Base-by-base conservation (phyloP, 2,888 invertebrate genomes). In the Amphipyra tragopoginis region DNA sequence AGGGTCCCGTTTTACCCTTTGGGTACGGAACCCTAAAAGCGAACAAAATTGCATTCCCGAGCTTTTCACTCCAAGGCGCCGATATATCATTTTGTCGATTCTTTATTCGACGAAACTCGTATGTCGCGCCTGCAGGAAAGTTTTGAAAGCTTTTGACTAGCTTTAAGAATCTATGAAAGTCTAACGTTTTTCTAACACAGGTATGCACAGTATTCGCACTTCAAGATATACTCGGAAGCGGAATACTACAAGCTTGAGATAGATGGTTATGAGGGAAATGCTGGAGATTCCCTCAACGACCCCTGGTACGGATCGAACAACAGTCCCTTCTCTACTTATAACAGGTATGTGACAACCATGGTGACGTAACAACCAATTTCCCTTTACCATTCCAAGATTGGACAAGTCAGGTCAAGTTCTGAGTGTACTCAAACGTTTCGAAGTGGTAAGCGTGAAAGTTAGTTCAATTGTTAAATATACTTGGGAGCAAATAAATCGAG, bases 271-370 rank as follows among this genome's bases (percentile, higher is more conserved):
- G 98, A 98, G 89, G 98, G 98, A 29, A 98, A 97, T 82, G 98
- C 98, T 0, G 98, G 98, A 0, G 98, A 98, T 90, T 98, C 98
- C 0, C 95, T 98, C 50, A 98, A 98, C 88, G 98, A 98, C 92
- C 98, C 98, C 11, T 98, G 98, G 98, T 98, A 98, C 86, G 98
- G 98, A 48, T 98, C 98, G 68, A 98, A 98, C 90, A 98, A 98
- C 92, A 98, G 98, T 89, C 98, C 98, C 40, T 98, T 98, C 95
- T 98, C 98, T 6, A 98, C 98, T 2, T 98, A 98, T 84, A 98
- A 98, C 95, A 97, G 97, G 97, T 97, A 90, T 89, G 84, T 14
- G 8, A 40, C 14, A 13, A 10, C 40, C 0, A 1, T 7, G 13
- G 10, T 42, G 14, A 42, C 15, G n/a, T 15, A n/a, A 29, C 0